phyloP scores from a whole-genome alignment of 2,797 vertebrate genomes.

The Gallinago stenura region DNA sequence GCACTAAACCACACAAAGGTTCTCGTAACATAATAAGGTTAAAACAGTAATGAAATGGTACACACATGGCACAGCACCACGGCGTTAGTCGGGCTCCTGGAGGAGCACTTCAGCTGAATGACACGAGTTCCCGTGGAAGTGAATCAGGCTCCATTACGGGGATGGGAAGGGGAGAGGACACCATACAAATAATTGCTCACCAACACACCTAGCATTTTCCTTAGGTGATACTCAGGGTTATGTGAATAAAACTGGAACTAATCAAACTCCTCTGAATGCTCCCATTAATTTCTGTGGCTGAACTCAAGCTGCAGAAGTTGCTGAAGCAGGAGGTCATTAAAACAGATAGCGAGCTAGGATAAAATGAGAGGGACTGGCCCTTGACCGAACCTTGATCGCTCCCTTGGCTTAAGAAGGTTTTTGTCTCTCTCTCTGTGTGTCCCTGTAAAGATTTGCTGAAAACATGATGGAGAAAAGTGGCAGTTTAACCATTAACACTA shows the following conservation, averaged over 20 bases:
- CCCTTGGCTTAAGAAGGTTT: not conserved
- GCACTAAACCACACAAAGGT: not conserved
- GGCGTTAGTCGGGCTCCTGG: accelerated
- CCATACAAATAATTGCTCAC: not conserved
- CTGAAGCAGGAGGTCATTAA: not conserved
- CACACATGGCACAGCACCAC: not conserved
- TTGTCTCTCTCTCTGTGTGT: not conserved
- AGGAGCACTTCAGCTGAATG: not conserved
- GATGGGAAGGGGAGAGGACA: not conserved
- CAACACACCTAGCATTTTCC: not conserved
- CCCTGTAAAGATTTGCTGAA: not conserved
- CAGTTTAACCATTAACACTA: accelerated
- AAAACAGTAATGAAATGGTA: conserved; percentile 17
- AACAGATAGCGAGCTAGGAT: not conserved
- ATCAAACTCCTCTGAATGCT: not conserved
- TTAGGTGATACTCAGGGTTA: not conserved
- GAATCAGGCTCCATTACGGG: not conserved
- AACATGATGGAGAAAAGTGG: not conserved
- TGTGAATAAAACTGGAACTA: not conserved
- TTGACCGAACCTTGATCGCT: not conserved
- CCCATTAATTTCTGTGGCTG: conserved; percentile 9
- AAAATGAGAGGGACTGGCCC: not conserved
- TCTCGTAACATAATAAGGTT: conserved; percentile 17
- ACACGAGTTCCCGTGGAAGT: accelerated
- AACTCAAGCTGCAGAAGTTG: not conserved